These are phyloP conservation scores for Rhynchomys soricoides DNA, from an alignment of 2,113 vertebrate genomes.

Conservation along the genomic window DNA sequence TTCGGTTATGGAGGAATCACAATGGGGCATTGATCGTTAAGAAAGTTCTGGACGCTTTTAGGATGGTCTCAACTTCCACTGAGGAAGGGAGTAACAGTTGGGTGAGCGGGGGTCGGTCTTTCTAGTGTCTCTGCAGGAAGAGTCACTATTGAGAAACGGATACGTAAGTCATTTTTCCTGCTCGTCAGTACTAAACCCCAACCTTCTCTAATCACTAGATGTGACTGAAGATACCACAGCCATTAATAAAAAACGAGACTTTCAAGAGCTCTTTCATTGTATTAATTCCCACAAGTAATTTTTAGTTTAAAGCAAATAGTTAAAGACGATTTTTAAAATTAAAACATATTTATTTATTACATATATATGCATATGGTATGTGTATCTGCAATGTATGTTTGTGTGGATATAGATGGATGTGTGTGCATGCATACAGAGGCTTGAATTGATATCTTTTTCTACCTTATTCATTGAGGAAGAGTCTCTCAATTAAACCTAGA, in stretches of 20 bases:
- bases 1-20: slow-evolving; percentile 37
- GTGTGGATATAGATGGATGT: not conserved
- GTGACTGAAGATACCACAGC: not conserved
- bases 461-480: not conserved
- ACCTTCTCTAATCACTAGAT: not conserved
- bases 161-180: slow-evolving; percentile 2
- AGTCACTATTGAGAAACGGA: not conserved
- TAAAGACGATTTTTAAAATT: not conserved
- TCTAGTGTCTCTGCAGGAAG: not conserved
- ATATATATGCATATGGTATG: not conserved
- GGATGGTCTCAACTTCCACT: slow-evolving; percentile 56
- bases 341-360: not conserved
- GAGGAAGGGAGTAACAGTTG: slow-evolving; percentile 36
- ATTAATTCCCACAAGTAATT: not conserved
- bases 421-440: not conserved
- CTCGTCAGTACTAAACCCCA: not conserved
- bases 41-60: slow-evolving; percentile 53
- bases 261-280: not conserved
- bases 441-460: not conserved
- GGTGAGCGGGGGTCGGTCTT: not conserved
- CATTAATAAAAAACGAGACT: not conserved
- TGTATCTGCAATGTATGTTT: not conserved
- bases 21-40: not conserved
- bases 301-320: slow-evolving; percentile 13
- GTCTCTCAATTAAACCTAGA: not conserved